Evolutionary conservation across 2,113 vertebrate species (phyloP).

Genomic region (Columba livia): DNA sequence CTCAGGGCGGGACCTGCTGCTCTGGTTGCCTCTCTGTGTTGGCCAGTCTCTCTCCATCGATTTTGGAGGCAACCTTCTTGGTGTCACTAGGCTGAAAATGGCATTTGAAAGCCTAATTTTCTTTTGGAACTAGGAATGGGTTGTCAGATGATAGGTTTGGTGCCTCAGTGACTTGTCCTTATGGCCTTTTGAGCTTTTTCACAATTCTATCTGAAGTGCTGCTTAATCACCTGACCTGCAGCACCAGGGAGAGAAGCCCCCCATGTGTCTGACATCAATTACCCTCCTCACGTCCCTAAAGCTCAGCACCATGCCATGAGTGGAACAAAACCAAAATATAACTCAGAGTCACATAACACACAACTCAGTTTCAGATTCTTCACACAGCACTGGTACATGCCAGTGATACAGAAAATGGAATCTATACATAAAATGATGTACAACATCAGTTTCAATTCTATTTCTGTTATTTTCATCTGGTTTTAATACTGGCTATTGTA

Average conservation of each 20-base stretch:
- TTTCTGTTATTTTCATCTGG: background rate
- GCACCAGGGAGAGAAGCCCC: background rate
- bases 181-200: background rate
- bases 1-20: background rate
- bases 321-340: background rate
- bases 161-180: background rate
- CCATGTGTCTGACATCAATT: background rate
- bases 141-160: background rate
- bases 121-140: background rate
- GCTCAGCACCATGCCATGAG: fast-evolving
- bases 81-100: background rate
- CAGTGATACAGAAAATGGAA: background rate
- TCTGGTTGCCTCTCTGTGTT: background rate
- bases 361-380: background rate
- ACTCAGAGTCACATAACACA: background rate
- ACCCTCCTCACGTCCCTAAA: background rate
- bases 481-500: background rate
- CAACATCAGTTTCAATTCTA: background rate
- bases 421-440: background rate
- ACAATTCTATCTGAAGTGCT: background rate
- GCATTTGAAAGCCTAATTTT: background rate
- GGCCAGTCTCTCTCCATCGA: background rate
- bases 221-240: background rate
- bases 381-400: background rate
- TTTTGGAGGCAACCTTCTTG: background rate